Conservation (phyloP, 2,888 invertebrate genomes). For the Chymomyza procnemis region DNA sequence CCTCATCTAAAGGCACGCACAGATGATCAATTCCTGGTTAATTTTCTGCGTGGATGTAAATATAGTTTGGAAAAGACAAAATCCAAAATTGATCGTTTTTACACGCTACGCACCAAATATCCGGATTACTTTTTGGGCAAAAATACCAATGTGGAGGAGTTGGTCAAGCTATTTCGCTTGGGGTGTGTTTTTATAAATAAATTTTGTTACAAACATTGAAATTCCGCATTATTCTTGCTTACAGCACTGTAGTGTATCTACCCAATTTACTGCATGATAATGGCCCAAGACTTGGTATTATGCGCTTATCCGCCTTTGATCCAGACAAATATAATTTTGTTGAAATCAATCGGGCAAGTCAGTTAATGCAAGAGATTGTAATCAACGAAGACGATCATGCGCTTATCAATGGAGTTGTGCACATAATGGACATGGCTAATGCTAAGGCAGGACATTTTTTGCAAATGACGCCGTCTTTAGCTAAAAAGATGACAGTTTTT, state of each 20-base stretch:
- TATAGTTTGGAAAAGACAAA: conserved; percentile 80
- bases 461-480: conserved; percentile 81
- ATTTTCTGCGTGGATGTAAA: conserved; percentile 80
- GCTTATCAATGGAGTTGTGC: conserved; percentile 79
- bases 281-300: conserved; percentile 79
- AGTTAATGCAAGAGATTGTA: conserved; percentile 81
- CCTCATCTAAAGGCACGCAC: conserved; percentile 76
- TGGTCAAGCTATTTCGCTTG: conserved; percentile 46
- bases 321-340: conserved; percentile 78
- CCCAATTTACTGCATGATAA: conserved; percentile 75
- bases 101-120: conserved; percentile 80
- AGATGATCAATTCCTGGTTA: conserved; percentile 79
- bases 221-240: neutral
- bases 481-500: conserved; percentile 80
- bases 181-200: conserved; percentile 49
- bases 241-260: conserved; percentile 9
- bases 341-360: conserved; percentile 80
- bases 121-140: conserved; percentile 80
- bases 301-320: conserved; percentile 79
- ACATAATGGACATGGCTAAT: conserved; percentile 81
- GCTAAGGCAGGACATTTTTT: conserved; percentile 80
- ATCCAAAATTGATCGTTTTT: conserved; percentile 81
- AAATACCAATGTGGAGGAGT: conserved; percentile 52
- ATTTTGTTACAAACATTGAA: neutral
- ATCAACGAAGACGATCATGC: conserved; percentile 82